phyloP scores from a whole-genome alignment of 1,140 invertebrate genomes.

The Tetramorium parvispinum region DNA sequence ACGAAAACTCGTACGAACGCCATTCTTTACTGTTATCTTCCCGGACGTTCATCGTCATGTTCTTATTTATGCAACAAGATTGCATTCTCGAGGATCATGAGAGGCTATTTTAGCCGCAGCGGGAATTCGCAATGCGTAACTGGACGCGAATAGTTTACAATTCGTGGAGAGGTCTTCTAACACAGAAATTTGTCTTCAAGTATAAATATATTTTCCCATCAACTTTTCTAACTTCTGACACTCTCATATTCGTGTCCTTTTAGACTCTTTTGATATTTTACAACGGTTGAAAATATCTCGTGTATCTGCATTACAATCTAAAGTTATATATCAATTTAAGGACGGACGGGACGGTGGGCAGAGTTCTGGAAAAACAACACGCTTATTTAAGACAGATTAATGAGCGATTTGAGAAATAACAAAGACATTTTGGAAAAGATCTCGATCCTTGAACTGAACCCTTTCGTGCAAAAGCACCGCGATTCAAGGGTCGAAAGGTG shows the following conservation, averaged over 20 bases:
- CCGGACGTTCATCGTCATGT: constrained; percentile 54
- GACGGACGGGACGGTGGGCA: no score
- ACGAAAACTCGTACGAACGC: constrained; percentile 46
- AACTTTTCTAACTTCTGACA: neutral
- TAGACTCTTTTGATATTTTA: neutral
- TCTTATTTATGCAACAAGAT: constrained; percentile 52
- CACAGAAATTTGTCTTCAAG: neutral
- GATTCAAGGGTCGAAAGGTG: constrained; percentile 5
- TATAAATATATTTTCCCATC: neutral
- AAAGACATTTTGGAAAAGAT: neutral
- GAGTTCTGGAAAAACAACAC: neutral
- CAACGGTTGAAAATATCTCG: neutral
- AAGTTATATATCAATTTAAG: neutral
- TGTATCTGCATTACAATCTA: no score
- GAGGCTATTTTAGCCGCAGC: constrained; percentile 26
- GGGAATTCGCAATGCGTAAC: constrained; percentile 8
- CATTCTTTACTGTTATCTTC: constrained; percentile 55
- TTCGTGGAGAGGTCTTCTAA: neutral
- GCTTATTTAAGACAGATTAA: neutral
- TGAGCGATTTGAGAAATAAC: neutral
- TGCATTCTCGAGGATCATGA: constrained; percentile 48
- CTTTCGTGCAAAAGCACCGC: neutral
- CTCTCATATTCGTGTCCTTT: neutral
- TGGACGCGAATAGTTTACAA: neutral
- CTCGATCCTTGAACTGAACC: neutral